phyloP scores from a whole-genome alignment of 1,140 invertebrate genomes.

The Capitella teleta region DNA sequence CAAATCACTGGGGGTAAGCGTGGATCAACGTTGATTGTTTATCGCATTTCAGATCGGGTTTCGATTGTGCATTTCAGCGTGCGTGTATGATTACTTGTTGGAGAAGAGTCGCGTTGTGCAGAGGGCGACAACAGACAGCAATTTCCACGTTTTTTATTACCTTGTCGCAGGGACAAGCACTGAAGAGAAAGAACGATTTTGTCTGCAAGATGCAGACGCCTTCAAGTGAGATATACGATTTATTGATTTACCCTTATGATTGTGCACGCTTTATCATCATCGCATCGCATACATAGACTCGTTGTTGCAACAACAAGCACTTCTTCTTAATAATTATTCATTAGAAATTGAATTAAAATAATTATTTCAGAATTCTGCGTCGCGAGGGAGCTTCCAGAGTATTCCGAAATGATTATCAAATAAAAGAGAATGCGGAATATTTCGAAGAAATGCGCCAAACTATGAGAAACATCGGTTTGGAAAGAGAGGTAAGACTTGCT shows the following conservation, averaged over 20 bases:
- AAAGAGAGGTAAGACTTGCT: background rate
- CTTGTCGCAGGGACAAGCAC: slow-evolving; percentile 28
- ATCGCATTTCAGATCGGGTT: background rate
- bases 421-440: background rate
- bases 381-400: background rate
- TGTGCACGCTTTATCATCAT: background rate
- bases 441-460: too few species aligned
- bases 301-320: background rate
- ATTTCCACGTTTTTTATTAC: slow-evolving; percentile 41
- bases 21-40: background rate
- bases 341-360: background rate
- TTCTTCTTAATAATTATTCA: background rate
- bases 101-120: slow-evolving; percentile 73
- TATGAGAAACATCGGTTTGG: too few species aligned
- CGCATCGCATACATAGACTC: background rate
- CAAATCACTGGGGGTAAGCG: background rate
- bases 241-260: background rate
- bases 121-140: slow-evolving; percentile 57
- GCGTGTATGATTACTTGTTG: slow-evolving; percentile 70
- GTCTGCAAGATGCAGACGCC: slow-evolving; percentile 17
- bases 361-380: background rate
- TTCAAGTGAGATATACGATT: slow-evolving; percentile 23
- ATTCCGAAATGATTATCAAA: background rate
- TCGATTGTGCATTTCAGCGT: slow-evolving; percentile 4
- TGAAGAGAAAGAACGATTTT: slow-evolving; percentile 18